Evolutionary conservation across 1,140 invertebrate genomes (phyloP).

Genomic region (Brachionus sp.): DNA sequence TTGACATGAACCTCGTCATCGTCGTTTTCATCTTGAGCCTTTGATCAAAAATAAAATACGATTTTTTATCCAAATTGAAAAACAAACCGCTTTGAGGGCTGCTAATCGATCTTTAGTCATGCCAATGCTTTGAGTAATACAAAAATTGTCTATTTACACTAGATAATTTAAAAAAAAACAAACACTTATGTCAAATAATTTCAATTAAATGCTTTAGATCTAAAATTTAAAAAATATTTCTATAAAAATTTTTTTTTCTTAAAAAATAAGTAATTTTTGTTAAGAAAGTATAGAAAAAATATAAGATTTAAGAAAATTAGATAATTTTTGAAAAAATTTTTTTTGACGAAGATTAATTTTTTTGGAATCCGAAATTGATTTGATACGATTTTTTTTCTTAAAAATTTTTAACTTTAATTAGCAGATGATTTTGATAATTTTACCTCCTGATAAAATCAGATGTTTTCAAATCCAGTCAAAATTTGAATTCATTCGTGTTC

Average conservation of each 20-base stretch:
- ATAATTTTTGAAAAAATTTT: no score
- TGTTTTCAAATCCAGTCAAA: not conserved
- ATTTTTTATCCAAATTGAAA: not conserved
- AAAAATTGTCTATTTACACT: not conserved
- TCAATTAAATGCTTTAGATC: not conserved
- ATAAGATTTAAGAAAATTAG: no score
- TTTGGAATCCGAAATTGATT: no score
- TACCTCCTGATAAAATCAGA: not conserved
- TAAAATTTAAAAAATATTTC: not conserved
- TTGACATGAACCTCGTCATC: slow-evolving; percentile 44
- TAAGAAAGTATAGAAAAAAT: not conserved
- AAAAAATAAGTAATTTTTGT: not conserved
- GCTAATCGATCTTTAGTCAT: slow-evolving; percentile 98
- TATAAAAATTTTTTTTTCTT: not conserved
- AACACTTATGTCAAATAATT: not conserved
- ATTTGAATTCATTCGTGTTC: not conserved
- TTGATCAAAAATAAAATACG: not conserved
- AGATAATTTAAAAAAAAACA: not conserved
- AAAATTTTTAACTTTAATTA: no score
- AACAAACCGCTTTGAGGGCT: slow-evolving; percentile 84
- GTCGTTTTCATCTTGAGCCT: slow-evolving; percentile 44
- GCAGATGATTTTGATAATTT: no score
- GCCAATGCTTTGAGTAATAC: not conserved
- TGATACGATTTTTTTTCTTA: no score
- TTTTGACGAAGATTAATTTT: no score